Base-by-base conservation (phyloP, 92 coral and sea anemone species). In the Porites lobata region DNA sequence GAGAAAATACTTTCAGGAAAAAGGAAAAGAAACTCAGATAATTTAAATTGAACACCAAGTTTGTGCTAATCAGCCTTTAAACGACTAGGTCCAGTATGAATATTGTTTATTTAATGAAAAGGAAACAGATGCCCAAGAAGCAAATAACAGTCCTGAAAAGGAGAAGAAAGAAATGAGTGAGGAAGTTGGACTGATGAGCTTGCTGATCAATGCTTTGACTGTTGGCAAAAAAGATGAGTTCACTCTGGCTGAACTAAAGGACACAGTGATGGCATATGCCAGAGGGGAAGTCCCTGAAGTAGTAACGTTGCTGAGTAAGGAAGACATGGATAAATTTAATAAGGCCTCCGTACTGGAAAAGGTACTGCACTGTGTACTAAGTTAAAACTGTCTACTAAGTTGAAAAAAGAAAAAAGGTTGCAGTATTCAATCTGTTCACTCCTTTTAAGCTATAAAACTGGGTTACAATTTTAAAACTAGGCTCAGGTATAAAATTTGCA, bases 201-300 rank as follows among this genome's bases (percentile, higher is more conserved):
- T 94, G 63, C 57, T 94, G 74, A 89, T 81, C 5, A 92, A 93
- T 61, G 93, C 92, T 64, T 79, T 94, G 82, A 82, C 95, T 8
- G 89, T 94, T 18, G 95, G 94, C 11, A 63, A 75, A 20, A 87
- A 92, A 52, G 92, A 94, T 43, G 94, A 94, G 51, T 79, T 94
- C 57, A 86, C 94, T 2, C 65, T 92, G 51, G 38, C 64, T 47
- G 97, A 94, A 85, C 70, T 94, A 17, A 82, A 86, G 82, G 95
- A 90, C 83, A 92, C 97, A 1, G 92, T 93, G 18, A 79, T 92
- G 97, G 91, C 91, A 29, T 94, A 94, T 87, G 91, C 93, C 52
- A 92, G 87, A 77, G 94, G 97, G 2, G 97, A 90, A 1, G 92
- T 94, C 4, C 95, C 97, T 1, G 94, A 92, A 76, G 85, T 94